These are phyloP conservation scores for Paracentrotus lividus DNA, from an alignment of 53 echinoderm and acorn worm species.

Conservation along the genomic window DNA sequence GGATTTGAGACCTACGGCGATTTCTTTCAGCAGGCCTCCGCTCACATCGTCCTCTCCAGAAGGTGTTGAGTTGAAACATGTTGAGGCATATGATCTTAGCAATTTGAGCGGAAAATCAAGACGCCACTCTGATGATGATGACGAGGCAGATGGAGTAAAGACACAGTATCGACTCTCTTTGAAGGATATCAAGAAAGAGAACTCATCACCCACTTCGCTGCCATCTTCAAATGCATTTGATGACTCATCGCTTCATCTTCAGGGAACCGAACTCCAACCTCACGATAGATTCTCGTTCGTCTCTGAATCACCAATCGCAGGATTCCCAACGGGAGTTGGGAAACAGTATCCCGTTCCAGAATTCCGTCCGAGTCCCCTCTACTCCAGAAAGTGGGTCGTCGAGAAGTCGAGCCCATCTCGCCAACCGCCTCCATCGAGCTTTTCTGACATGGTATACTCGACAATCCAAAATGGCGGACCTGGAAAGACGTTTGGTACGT, in stretches of 20 bases:
- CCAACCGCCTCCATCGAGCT: background rate
- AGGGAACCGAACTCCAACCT: conserved; percentile 53
- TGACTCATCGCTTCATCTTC: background rate
- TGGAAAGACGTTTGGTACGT: background rate
- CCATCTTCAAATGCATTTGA: background rate
- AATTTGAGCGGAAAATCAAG: background rate
- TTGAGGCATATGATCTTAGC: conserved; percentile 9
- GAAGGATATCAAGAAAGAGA: background rate
- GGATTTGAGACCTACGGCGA: background rate
- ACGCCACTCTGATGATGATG: background rate
- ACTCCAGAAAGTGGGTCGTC: conserved; percentile 65
- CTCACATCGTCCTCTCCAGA: background rate
- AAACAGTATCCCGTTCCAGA: conserved; percentile 25
- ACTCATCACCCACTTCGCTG: conserved; percentile 18
- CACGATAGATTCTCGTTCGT: conserved; percentile 19
- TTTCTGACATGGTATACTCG: background rate
- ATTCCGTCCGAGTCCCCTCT: conserved; percentile 69
- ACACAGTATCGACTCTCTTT: conserved; percentile 23
- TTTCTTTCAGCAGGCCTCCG: background rate
- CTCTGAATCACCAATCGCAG: conserved; percentile 32
- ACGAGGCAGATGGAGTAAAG: background rate
- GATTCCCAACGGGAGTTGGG: conserved; percentile 18
- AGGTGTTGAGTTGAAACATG: conserved; percentile 8
- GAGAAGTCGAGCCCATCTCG: conserved; percentile 57
- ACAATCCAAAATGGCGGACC: background rate